Conservation (phyloP, 2,797 vertebrate species). For the Sylvia borin region DNA sequence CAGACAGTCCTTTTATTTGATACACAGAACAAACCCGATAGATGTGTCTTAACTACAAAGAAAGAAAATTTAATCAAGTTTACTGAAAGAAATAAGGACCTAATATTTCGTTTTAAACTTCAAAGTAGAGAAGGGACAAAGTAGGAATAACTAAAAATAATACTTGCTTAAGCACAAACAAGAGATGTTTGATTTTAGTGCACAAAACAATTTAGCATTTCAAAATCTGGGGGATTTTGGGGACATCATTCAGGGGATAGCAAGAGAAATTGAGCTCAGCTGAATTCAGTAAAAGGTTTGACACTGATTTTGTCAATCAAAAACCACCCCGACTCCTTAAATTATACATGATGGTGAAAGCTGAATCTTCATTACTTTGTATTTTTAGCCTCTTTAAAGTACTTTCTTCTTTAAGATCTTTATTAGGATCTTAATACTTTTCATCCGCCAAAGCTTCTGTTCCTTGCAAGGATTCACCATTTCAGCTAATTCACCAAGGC, state of each 20-base stretch:
- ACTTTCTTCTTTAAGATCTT: not conserved
- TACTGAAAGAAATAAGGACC: not conserved
- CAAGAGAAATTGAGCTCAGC: not conserved
- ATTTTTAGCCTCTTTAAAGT: not conserved
- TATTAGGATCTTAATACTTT: not conserved
- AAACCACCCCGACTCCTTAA: rapidly evolving
- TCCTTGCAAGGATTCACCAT: not conserved
- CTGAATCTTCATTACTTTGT: not conserved
- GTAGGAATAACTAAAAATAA: not conserved
- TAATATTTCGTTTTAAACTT: not conserved
- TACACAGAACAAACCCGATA: not conserved
- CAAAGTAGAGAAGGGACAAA: not conserved
- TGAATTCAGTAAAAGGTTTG: not conserved
- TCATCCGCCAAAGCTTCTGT: not conserved
- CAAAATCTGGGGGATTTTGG: not conserved
- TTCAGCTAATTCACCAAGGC: not conserved
- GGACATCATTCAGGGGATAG: not conserved
- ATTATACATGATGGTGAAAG: not conserved
- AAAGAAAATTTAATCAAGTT: not conserved
- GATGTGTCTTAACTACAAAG: not conserved
- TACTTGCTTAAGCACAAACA: not conserved
- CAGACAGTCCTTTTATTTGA: not conserved
- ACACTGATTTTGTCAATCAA: not conserved
- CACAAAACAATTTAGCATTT: not conserved
- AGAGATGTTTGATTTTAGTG: not conserved